Evolutionary conservation across 2,888 invertebrate genomes (phyloP).

Genomic region (Eugnorisma glareosa): DNA sequence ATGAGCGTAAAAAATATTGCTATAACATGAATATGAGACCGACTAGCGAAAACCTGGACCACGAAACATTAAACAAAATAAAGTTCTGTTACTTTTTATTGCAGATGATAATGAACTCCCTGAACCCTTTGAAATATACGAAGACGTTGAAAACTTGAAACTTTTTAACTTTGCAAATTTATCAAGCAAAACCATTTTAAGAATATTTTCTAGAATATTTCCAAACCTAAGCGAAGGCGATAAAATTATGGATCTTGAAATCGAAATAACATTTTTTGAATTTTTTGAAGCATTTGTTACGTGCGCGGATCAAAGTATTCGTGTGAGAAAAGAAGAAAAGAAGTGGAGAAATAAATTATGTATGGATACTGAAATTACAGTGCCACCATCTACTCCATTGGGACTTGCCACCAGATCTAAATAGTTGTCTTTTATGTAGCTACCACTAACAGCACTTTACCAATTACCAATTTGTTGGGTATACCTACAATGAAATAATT

Average conservation of each 20-base stretch:
- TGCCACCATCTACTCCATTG: conserved; percentile 50
- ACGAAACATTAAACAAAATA: background rate
- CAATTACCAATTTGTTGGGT: background rate
- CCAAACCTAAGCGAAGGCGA: conserved; percentile 81
- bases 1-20: too few species aligned
- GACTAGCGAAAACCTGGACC: too few species aligned
- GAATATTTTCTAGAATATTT: conserved; percentile 84
- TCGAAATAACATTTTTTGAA: conserved; percentile 91
- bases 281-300: conserved; percentile 90
- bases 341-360: conserved; percentile 70
- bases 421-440: conserved; percentile 12
- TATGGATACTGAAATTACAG: conserved; percentile 26
- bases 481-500: background rate
- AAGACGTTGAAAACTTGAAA: conserved; percentile 67
- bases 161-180: conserved; percentile 84
- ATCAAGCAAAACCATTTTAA: conserved; percentile 78
- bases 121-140: conserved; percentile 39
- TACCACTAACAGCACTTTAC: background rate
- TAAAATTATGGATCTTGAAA: conserved; percentile 86
- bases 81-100: conserved; percentile 46
- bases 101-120: conserved; percentile 70
- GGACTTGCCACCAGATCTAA: conserved; percentile 42
- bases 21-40: too few species aligned
- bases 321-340: conserved; percentile 75
- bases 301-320: conserved; percentile 83